These are phyloP conservation scores for Aleiodes sp. DNA, from an alignment of 1,140 invertebrate species.

Conservation along the genomic window DNA sequence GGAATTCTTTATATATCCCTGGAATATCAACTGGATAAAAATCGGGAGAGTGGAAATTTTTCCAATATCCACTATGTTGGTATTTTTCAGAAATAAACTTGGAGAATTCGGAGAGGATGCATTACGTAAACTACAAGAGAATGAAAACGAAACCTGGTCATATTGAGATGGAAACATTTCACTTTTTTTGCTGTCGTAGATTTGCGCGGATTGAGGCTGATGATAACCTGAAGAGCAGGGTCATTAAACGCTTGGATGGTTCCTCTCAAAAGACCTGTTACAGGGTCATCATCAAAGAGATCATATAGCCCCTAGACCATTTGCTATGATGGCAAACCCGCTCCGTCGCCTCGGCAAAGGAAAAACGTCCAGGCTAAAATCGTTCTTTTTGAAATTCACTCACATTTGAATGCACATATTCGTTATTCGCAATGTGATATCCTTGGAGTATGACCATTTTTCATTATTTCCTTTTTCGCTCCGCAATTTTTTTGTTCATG, in stretches of 20 bases:
- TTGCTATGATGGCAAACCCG: background rate
- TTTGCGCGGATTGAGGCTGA: background rate
- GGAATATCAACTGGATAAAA: conserved; percentile 22
- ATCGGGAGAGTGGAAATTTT: conserved; percentile 16
- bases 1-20: conserved; percentile 60
- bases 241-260: conserved; percentile 1
- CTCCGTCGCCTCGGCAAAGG: background rate
- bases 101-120: background rate
- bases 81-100: background rate
- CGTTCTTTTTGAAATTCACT: background rate
- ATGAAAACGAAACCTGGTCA: background rate
- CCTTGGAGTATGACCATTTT: no score
- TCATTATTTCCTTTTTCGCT: background rate
- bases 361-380: background rate
- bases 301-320: conserved; percentile 6
- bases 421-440: no score
- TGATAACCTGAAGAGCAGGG: background rate
- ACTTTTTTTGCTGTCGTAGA: background rate
- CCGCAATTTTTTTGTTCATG: no score
- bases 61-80: conserved; percentile 2
- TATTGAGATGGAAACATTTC: background rate
- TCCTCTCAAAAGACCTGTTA: background rate
- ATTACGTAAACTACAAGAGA: background rate
- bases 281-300: background rate
- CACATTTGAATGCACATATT: no score